Conservation (phyloP, 2,888 invertebrate species). For the Nomada flava region DNA sequence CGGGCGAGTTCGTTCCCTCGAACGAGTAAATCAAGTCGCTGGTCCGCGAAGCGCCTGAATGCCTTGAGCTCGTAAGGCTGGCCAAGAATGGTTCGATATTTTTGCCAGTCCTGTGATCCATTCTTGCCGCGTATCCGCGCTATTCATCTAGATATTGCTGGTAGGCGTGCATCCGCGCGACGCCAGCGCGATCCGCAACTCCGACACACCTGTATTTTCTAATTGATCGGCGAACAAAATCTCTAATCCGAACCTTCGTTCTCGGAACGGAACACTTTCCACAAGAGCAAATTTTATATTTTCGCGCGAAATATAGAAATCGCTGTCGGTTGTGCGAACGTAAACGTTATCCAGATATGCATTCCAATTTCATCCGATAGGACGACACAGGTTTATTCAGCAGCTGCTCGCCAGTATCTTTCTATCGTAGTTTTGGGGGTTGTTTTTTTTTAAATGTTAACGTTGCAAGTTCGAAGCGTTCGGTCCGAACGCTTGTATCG, state of each 20-base stretch:
- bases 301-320: no score
- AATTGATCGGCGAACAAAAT: neutral
- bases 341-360: no score
- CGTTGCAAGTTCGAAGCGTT: conserved; percentile 21
- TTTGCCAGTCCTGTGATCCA: conserved; percentile 55
- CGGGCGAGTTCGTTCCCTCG: conserved; percentile 73
- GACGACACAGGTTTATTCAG: neutral
- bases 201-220: neutral
- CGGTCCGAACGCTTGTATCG: conserved; percentile 54
- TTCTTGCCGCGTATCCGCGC: conserved; percentile 54
- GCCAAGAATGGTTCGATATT: conserved; percentile 69
- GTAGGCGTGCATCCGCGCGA: neutral
- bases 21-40: conserved; percentile 74
- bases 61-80: conserved; percentile 59
- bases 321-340: no score
- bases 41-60: conserved; percentile 70
- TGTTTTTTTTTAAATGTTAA: neutral
- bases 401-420: neutral
- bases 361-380: neutral
- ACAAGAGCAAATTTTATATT: neutral
- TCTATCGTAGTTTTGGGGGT: conserved; percentile 2
- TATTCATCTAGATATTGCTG: conserved; percentile 52
- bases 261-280: neutral
- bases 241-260: neutral
- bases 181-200: neutral